Percentiles rank a stretch among this genome's conserved stretches.
Conservation (phyloP, 2,113 vertebrate species). For the Drymodes brunneopygia region DNA sequence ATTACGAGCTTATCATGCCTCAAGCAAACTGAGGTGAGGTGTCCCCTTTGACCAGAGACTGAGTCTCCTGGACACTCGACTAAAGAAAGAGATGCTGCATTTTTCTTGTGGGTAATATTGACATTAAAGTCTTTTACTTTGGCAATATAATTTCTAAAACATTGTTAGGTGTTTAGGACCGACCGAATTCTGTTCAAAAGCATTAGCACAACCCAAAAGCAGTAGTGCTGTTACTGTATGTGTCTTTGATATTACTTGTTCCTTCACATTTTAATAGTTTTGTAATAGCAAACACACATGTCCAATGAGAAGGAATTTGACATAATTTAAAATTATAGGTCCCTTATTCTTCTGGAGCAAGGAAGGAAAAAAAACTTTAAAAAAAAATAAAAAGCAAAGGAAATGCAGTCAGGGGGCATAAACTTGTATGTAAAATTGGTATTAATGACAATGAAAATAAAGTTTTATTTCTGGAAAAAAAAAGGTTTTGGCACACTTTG, state of each 20-base stretch:
- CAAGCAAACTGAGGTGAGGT: conserved; percentile 71
- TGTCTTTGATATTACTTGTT: conserved; percentile 68
- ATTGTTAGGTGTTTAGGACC: conserved; percentile 45
- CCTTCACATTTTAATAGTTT: conserved; percentile 68
- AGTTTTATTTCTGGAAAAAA: conserved; percentile 71
- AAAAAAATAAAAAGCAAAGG: background rate
- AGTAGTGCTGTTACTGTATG: conserved; percentile 61
- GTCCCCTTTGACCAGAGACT: background rate
- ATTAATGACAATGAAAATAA: conserved; percentile 48
- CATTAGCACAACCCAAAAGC: conserved; percentile 62
- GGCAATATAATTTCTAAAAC: conserved; percentile 65
- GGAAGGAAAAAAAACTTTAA: background rate
- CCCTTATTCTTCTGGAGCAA: conserved; percentile 32
- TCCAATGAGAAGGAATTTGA: background rate
- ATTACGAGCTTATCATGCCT: conserved; percentile 93
- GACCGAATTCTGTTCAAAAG: conserved; percentile 29
- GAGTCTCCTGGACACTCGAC: background rate
- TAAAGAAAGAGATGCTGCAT: conserved; percentile 50
- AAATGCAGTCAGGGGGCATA: conserved; percentile 52
- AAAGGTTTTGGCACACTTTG: conserved; percentile 56
- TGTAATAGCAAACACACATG: conserved; percentile 45
- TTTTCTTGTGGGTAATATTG: conserved; percentile 59
- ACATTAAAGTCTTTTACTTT: conserved; percentile 39
- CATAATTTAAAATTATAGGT: background rate
- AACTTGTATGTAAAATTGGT: conserved; percentile 62